These are phyloP conservation scores for Corythucha ciliata DNA, from an alignment of 2,888 invertebrate genomes.

Conservation along the genomic window DNA sequence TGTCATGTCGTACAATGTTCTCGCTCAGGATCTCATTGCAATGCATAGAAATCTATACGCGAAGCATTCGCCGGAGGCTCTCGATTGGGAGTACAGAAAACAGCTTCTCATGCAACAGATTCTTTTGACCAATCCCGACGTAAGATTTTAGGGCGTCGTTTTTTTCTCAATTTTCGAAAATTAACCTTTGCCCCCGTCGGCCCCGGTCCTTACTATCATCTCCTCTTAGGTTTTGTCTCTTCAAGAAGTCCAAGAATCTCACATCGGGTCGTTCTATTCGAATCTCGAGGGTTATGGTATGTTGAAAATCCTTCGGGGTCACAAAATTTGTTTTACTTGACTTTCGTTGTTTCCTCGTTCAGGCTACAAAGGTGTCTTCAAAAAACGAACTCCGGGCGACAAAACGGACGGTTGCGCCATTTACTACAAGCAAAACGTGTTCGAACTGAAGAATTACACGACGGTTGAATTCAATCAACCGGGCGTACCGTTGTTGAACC, in stretches of 20 bases:
- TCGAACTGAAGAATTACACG: conserved; percentile 55
- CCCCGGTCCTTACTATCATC: too few species aligned
- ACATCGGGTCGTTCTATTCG: conserved; percentile 53
- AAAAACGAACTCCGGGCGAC: conserved; percentile 66
- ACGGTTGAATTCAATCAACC: conserved; percentile 57
- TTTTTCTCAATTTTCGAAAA: conserved; percentile 3
- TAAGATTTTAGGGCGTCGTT: conserved; percentile 40
- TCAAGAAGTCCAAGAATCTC: conserved; percentile 82
- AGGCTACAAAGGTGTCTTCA: conserved; percentile 68
- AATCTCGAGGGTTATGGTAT: conserved; percentile 42
- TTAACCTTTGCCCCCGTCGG: too few species aligned
- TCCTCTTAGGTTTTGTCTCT: conserved; percentile 64
- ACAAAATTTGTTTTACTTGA: conserved; percentile 1
- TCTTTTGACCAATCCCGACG: conserved; percentile 49
- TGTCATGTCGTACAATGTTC: conserved; percentile 76
- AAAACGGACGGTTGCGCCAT: conserved; percentile 86
- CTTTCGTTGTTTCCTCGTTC: conserved; percentile 33
- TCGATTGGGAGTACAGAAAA: conserved; percentile 64
- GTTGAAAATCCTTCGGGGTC: not conserved
- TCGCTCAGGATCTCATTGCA: conserved; percentile 72
- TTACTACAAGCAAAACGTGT: conserved; percentile 59
- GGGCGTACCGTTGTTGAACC: conserved; percentile 19
- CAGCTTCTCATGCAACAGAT: conserved; percentile 51
- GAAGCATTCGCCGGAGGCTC: conserved; percentile 47
- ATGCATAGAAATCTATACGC: conserved; percentile 64